Evolutionary conservation across 2,113 vertebrate genomes (phyloP), one percentile per base, ranked within the genome.

Genomic region (Pelvicachromis taeniatus): DNA sequence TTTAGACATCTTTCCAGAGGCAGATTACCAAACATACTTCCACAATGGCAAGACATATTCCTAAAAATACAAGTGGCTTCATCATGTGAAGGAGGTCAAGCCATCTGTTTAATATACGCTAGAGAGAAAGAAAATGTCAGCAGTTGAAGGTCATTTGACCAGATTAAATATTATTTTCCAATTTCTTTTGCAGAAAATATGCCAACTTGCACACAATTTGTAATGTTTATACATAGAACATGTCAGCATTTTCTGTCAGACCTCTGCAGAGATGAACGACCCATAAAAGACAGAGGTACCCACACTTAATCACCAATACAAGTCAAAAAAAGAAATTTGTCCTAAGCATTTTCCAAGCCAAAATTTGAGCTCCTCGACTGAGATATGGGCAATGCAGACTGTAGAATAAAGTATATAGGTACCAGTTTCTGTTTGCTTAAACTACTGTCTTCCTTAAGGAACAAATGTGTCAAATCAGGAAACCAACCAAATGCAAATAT

Each of bases 1-100:
- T 94, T 95, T 89, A 85, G 89, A 91, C 73, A 50, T 90, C 68
- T 94, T 94, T 92, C 79, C 89, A 35, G 93, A 92, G 85, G 70
- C 21, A 88, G 89, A 94, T 94, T 94, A 94, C 83, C 86, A 86
- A 92, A 91, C 84, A 89, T 78, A 82, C 83, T 88, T 81, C 85
- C 77, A 85, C 42, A 83, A 91, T 53, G 77, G 80, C 48, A 89
- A 91, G 40, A 87, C 81, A 61, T 54, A 80, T 83, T 88, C n/a
- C 78, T 82, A 87, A 85, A 92, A 95, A 90, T 89, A 91, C 78
- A 84, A 85, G 78, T 86, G 86, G 58, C 56, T 68, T 79, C 26
- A 78, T 90, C 42, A 85, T 86, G 56, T 77, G 82, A 45, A 80
- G 38, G 87, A 91, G 89, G 92, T 93, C 81, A 73, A 85, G 84